Percentiles rank a stretch among this genome's conserved stretches.
These are phyloP conservation scores for Menidia menidia DNA, from an alignment of 2,797 vertebrate genomes.

Conservation along the genomic window DNA sequence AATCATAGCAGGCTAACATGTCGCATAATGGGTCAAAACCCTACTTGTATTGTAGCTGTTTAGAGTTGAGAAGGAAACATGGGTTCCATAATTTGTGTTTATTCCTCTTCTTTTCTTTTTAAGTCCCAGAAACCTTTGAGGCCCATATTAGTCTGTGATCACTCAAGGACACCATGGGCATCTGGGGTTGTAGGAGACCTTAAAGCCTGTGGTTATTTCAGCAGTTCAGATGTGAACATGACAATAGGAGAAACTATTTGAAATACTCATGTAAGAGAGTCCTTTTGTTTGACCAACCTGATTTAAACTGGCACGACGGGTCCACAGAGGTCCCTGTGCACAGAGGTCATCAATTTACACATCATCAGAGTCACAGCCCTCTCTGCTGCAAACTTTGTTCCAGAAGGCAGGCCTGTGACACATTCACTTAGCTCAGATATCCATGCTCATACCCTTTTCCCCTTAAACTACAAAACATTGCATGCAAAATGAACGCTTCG, in stretches of 20 bases:
- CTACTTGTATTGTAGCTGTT: neutral
- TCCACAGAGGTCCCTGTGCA: slow-evolving; percentile 25
- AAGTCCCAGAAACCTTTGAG: slow-evolving; percentile 26
- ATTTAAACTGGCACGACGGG: slow-evolving; percentile 43
- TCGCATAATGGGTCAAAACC: slow-evolving; percentile 1
- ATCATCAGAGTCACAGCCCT: slow-evolving; percentile 33
- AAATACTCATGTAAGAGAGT: slow-evolving; percentile 21
- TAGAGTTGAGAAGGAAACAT: neutral
- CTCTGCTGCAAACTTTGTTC: slow-evolving; percentile 20
- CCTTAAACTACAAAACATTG: slow-evolving; percentile 1
- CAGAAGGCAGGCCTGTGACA: neutral
- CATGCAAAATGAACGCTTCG: neutral
- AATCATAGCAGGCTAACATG: neutral
- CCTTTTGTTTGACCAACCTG: slow-evolving; percentile 43
- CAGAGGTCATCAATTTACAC: slow-evolving; percentile 49
- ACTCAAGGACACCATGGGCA: slow-evolving; percentile 62
- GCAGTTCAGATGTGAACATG: slow-evolving; percentile 33
- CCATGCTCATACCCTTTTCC: slow-evolving; percentile 1
- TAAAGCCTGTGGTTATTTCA: slow-evolving; percentile 29
- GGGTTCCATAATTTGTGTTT: slow-evolving; percentile 8
- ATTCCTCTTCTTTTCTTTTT: neutral
- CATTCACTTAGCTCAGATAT: neutral
- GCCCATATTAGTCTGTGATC: slow-evolving; percentile 23
- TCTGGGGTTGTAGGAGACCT: slow-evolving; percentile 54
- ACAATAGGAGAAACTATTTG: neutral